Conservation (phyloP, 2,113 vertebrate species). For the Cheilinus undulatus region DNA sequence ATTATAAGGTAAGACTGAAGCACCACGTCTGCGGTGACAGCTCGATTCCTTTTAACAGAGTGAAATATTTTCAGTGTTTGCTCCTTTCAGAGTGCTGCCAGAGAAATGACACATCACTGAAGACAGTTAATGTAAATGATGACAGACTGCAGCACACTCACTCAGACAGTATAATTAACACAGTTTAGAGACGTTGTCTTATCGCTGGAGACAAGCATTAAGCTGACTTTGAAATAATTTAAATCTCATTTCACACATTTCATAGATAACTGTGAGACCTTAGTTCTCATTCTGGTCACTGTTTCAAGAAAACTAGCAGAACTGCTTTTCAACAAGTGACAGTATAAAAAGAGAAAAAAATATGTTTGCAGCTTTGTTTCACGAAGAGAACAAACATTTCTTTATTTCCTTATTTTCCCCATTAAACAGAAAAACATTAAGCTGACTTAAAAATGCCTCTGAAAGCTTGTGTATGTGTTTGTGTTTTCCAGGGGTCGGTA, state of each 20-base stretch:
- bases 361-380: neutral
- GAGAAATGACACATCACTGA: constrained; percentile 25
- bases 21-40: neutral
- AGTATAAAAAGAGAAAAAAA: neutral
- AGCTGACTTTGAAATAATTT: constrained; percentile 24
- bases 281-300: constrained; percentile 42
- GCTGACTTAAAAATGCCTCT: constrained; percentile 7
- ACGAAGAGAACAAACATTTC: constrained; percentile 7
- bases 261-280: constrained; percentile 24
- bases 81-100: constrained; percentile 23
- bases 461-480: constrained; percentile 28
- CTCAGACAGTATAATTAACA: constrained; percentile 50
- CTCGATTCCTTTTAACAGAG: neutral
- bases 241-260: constrained; percentile 47
- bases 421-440: neutral
- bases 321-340: constrained; percentile 15
- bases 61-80: constrained; percentile 9
- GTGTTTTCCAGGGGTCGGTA: constrained; percentile 90
- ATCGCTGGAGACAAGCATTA: constrained; percentile 34
- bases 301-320: neutral
- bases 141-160: constrained; percentile 34
- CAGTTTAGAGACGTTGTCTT: constrained; percentile 37
- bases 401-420: too few species aligned
- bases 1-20: constrained; percentile 90
- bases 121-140: constrained; percentile 21